Base-by-base conservation (phyloP, 2,888 invertebrate species). In the Drosophila lacicola region DNA sequence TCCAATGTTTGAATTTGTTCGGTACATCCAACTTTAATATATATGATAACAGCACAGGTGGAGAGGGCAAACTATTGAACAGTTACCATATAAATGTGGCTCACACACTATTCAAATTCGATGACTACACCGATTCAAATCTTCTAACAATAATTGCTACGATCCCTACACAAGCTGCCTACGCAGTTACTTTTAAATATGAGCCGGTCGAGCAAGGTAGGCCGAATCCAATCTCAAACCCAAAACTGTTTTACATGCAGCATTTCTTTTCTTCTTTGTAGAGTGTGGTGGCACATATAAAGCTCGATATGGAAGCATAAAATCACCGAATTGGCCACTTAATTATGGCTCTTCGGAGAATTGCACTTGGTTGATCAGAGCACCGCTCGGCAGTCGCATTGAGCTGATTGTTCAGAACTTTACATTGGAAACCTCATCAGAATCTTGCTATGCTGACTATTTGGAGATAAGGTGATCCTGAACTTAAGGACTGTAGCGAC, bases 361-460 rank as follows among this genome's bases (percentile, higher is more conserved):
- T 60, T 99, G 98, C 90, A 93, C 93, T 21, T 99, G 98, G 98
- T 93, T 94, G 0, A 95, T 98, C 57, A 94, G 93, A 33, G 97
- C 95, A 0, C 94, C 95, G 0, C 92, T 94, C 34, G 97, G 96
- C 0, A 95, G 95, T 78, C 96, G 96, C 92, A 95, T 98, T 25
- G 93, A 94, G 84, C 93, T 98, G 1, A 95, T 95, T 33, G 92
- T 96, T 34, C 93, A 93, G 0, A 91, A 93, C 50, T 96, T 96
- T 82, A 92, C 94, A 9, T 78, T 98, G 58, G 97, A 97, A 90
- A 36, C 60, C 0, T 93, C 92, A 92, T 93, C 92, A 92, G 17
- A 77, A 0, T 62, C 73, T 17, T 96, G 96, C 81, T 50, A 61
- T 10, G 95, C 93, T 84, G 96, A 97, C 91, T 96, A 93, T 89